Percentiles rank a stretch among this genome's conserved stretches.
Evolutionary conservation across 2,797 vertebrate species (phyloP).

Genomic region (Sebastes kiyomatsui): DNA sequence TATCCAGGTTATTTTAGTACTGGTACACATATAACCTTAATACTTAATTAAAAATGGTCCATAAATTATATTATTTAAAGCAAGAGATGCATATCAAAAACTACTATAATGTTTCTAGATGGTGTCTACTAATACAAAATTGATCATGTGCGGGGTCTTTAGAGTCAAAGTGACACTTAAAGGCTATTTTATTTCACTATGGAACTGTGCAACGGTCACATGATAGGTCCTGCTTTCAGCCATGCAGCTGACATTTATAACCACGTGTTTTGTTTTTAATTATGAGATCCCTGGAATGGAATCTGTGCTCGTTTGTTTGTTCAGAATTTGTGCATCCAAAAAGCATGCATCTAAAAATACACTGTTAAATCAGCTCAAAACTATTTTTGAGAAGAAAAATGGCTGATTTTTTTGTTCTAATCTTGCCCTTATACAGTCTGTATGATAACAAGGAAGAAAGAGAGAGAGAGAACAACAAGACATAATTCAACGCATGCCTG

Average conservation of each 20-base stretch:
- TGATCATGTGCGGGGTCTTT: conserved; percentile 45
- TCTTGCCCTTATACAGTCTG: conserved; percentile 9
- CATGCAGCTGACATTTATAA: conserved; percentile 42
- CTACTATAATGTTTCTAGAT: conserved; percentile 23
- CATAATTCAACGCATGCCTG: conserved; percentile 52
- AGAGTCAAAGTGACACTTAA: conserved; percentile 47
- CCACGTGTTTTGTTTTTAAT: not conserved
- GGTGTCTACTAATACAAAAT: conserved; percentile 27
- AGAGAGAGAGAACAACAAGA: conserved; percentile 6
- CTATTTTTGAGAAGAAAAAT: conserved; percentile 5
- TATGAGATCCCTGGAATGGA: conserved; percentile 30
- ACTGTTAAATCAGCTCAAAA: conserved; percentile 15
- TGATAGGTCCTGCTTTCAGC: conserved; percentile 64
- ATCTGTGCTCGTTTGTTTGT: conserved; percentile 56
- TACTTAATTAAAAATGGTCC: conserved; percentile 26
- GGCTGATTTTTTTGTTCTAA: conserved; percentile 36
- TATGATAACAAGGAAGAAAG: conserved; percentile 12
- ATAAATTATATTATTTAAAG: conserved; percentile 55
- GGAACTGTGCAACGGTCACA: conserved; percentile 66
- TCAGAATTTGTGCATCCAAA: conserved; percentile 37
- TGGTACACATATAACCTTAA: conserved; percentile 33
- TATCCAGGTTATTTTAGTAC: conserved; percentile 18
- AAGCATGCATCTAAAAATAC: conserved; percentile 64
- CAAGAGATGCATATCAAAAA: conserved; percentile 42
- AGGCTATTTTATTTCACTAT: conserved; percentile 40